Evolutionary conservation across 2,113 vertebrate genomes (phyloP).

Genomic region (Psophia crepitans): DNA sequence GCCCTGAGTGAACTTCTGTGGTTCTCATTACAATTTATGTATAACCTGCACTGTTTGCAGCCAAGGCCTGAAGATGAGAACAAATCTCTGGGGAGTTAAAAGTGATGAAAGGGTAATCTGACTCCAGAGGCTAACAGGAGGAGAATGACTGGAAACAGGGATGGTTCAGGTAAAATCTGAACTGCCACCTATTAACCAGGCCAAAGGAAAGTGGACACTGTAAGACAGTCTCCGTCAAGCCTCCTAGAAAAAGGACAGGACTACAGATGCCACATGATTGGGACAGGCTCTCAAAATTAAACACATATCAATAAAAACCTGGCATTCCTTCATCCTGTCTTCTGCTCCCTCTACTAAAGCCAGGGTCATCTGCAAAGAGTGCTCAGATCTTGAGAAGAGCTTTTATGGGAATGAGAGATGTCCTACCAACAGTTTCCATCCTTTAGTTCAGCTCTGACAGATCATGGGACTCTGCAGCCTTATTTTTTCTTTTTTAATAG

Average conservation of each 20-base stretch:
- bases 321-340: neutral
- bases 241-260: neutral
- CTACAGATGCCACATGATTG: neutral
- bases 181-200: neutral
- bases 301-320: neutral
- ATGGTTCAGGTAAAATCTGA: neutral
- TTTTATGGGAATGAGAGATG: neutral
- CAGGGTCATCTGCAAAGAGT: neutral
- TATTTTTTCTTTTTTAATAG: neutral
- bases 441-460: neutral
- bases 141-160: neutral
- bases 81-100: neutral
- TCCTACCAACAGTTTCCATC: neutral
- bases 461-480: neutral
- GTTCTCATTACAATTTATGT: slow-evolving; percentile 1
- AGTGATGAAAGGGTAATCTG: neutral
- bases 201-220: neutral
- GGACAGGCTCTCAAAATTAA: neutral
- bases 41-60: neutral
- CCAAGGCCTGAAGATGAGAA: neutral
- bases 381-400: neutral
- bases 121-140: neutral
- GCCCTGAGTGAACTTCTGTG: neutral
- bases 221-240: neutral
- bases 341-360: neutral